Conservation (phyloP, 2,113 vertebrate genomes). For the Euleptes europaea region DNA sequence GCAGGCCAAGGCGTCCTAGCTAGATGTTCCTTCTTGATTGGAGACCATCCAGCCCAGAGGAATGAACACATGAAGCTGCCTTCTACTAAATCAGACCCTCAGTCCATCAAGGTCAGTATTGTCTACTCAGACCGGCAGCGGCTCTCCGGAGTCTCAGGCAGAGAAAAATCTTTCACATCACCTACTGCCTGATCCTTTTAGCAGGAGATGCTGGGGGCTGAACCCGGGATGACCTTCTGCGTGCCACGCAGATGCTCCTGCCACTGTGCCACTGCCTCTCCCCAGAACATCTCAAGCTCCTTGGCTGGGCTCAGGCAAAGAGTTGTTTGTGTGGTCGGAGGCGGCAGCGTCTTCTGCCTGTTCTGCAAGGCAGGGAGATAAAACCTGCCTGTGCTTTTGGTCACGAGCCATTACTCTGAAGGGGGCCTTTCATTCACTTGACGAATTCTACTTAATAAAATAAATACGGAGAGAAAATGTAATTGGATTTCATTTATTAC, state of each 20-base stretch:
- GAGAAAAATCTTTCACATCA: too few relatives aligned
- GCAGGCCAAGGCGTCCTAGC: too few relatives aligned
- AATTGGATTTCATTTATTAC: slow-evolving; percentile 77
- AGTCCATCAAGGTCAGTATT: too few relatives aligned
- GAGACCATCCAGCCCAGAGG: too few relatives aligned
- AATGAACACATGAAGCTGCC: too few relatives aligned
- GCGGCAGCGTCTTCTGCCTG: slow-evolving; percentile 16
- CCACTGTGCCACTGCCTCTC: neutral
- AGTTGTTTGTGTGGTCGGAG: neutral
- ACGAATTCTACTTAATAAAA: slow-evolving; percentile 74
- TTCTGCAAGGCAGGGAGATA: slow-evolving; percentile 47
- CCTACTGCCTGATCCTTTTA: neutral
- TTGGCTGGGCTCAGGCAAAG: fast-evolving
- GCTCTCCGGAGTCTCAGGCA: too few relatives aligned
- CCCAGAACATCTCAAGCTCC: neutral
- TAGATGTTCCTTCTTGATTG: too few relatives aligned
- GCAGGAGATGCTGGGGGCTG: neutral
- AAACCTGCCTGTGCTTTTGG: slow-evolving; percentile 52
- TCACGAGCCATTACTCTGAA: slow-evolving; percentile 68
- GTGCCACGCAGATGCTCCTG: neutral
- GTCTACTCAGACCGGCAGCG: too few relatives aligned
- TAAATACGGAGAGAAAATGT: slow-evolving; percentile 73
- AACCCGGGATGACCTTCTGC: neutral
- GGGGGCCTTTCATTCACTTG: slow-evolving; percentile 66
- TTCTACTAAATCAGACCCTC: too few relatives aligned